Base-by-base conservation (phyloP, 2,888 invertebrate species). In the Galerucella nymphaeae region DNA sequence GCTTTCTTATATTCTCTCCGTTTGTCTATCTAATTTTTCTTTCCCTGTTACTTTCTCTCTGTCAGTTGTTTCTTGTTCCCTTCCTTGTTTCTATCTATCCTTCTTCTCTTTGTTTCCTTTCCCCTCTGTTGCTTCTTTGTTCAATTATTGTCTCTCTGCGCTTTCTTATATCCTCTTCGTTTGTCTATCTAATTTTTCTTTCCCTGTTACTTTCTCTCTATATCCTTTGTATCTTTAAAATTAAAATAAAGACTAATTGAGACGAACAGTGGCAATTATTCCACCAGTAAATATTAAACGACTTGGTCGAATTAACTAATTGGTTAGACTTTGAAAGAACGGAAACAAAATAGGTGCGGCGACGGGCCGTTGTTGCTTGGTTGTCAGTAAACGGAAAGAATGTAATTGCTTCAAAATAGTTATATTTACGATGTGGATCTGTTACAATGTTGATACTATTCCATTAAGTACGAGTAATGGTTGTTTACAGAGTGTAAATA, bases 231-330 rank as follows among this genome's bases (percentile, higher is more conserved):
- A 30, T 30, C 8, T 30, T 30, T 30, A 8, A 30, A 30, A 30
- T 30, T 30, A 2, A 30, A 30, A 30, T 5, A 30, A 30, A 30
- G 3, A 30, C n/a, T 23, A n/a, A 58, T 38, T n/a, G 30, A 30
- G 58, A 58, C 38, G 59, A 38, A 59, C 13, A 38, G 13, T 14
- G 14, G 38, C 13, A 59, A 59, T 59, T 59, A 30, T 59, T 38
- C 13, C n/a, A 18, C 2, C 30, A 59, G 38, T 14, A 30, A 38
- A n/a, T 59, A 20, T 23, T 30, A 59, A 53, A 53, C 18, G 18
- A 11, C 38, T 38, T n/a, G 30, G 30, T 38, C 16, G 30, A 59
- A 59, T 59, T 59, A 59, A 38, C 59, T 59, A 59, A 59, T 59
- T 59, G 38, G 59, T 57, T 23, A 10, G n/a, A 5, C 57, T 23